phyloP scores from a whole-genome alignment of 2,888 invertebrate genomes.

The Strigamia maritima region DNA sequence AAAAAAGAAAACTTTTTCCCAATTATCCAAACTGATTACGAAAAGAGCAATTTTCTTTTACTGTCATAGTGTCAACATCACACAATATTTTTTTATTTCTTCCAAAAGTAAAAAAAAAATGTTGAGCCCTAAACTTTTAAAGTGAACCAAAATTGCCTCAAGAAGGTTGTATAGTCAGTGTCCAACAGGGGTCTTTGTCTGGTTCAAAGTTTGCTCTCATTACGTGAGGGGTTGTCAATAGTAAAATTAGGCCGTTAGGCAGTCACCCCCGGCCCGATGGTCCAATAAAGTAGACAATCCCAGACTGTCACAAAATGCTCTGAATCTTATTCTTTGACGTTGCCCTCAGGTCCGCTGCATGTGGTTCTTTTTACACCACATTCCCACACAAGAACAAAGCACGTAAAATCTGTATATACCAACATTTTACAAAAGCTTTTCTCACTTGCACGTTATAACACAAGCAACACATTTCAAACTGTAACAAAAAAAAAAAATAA shows the following conservation, averaged over 20 bases:
- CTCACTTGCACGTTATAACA: conserved; percentile 26
- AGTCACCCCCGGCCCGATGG: conserved; percentile 16
- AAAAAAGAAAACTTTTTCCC: conserved; percentile 1
- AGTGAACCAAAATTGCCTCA: conserved; percentile 7
- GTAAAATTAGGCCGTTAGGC: conserved; percentile 31
- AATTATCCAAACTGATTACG: conserved; percentile 32
- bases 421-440: conserved; percentile 28
- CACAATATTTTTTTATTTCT: conserved; percentile 2
- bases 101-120: neutral
- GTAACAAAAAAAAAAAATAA: neutral
- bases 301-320: conserved; percentile 26
- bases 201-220: conserved; percentile 17
- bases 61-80: conserved; percentile 16
- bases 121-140: neutral
- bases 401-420: conserved; percentile 32
- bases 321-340: conserved; percentile 30
- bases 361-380: conserved; percentile 34
- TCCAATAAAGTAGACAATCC: conserved; percentile 31
- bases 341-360: conserved; percentile 34
- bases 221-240: conserved; percentile 29
- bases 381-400: conserved; percentile 34
- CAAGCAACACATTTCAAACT: neutral
- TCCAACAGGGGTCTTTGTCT: conserved; percentile 12
- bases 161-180: conserved; percentile 16
- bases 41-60: conserved; percentile 27